Base-by-base conservation (phyloP, 1,140 invertebrate species). In the Paracyclopina nana region DNA sequence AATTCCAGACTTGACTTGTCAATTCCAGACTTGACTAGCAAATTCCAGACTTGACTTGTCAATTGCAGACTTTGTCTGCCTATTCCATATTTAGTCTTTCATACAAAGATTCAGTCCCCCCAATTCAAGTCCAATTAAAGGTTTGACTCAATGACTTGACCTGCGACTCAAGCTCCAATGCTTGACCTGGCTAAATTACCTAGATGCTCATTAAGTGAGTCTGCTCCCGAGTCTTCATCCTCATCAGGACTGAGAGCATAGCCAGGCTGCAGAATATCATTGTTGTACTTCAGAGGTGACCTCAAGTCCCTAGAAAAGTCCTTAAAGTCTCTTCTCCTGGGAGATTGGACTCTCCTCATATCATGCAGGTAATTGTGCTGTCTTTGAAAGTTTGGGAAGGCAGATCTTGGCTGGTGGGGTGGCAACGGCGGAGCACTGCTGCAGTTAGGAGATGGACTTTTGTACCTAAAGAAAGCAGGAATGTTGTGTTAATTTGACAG, bases 241-340 rank as follows among this genome's bases (percentile, higher is more conserved):
- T 52, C 50, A 11, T 42, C 38, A 8, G 30, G 28, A 20, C 30
- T n/a, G n/a, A n/a, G n/a, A n/a, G n/a, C n/a, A n/a, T n/a, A n/a
- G n/a, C n/a, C n/a, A n/a, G n/a, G n/a, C n/a, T n/a, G n/a, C n/a
- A n/a, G n/a, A n/a, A n/a, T n/a, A n/a, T n/a, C n/a, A n/a, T n/a
- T n/a, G n/a, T n/a, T n/a, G n/a, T n/a, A 38, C n/a, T 48, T 48
- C 45, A 48, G 27, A 6, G 50, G 50, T 20, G 50, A 52, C 18
- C 50, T 14, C 38, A 52, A 22, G 25, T 52, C 50, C 8, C 50
- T 14, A 44, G 50, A 46, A 44, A 52, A 52, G 27, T 52, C 50
- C 16, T 52, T 52, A 25, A 26, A 52, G 20, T 52, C 50, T 26
- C 50, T 22, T 26, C 50, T 14, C 16, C 43, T 52, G 4, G 50